phyloP scores from a whole-genome alignment of 1,140 invertebrate genomes.

The Sitodiplosis mosellana region DNA sequence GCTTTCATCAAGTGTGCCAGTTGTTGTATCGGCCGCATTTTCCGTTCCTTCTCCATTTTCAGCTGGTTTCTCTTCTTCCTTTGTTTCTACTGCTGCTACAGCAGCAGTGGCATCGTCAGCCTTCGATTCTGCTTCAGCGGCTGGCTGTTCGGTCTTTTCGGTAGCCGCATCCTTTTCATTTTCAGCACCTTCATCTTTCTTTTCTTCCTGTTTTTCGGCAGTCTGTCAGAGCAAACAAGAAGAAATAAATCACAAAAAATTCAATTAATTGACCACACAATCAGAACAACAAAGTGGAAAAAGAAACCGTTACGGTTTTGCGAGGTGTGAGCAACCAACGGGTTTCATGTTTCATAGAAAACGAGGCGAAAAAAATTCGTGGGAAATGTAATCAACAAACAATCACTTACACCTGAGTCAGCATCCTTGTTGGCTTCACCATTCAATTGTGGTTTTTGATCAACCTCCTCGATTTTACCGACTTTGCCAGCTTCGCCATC shows the following conservation, averaged over 20 bases:
- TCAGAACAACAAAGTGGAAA: no score
- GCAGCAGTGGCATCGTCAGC: no score
- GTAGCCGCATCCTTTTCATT: constrained; percentile 44
- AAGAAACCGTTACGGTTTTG: no score
- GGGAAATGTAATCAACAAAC: no score
- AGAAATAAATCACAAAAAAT: constrained; percentile 1
- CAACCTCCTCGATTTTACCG: constrained; percentile 50
- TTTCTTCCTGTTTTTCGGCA: constrained; percentile 27
- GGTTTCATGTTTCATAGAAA: no score
- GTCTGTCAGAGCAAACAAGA: constrained; percentile 32
- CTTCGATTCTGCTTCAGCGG: constrained; percentile 15
- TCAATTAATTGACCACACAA: no score
- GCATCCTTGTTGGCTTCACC: constrained; percentile 43
- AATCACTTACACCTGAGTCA: constrained; percentile 7
- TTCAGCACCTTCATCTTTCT: constrained; percentile 40
- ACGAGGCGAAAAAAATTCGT: no score
- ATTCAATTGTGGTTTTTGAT: constrained; percentile 44
- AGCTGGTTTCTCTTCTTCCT: constrained; percentile 23
- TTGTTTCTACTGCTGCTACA: constrained; percentile 17
- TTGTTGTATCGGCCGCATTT: no score
- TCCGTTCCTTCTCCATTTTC: constrained; percentile 16
- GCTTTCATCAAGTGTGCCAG: constrained; percentile 16
- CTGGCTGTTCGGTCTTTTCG: constrained; percentile 32
- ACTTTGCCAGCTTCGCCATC: constrained; percentile 41
- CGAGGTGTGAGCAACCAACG: no score